Evolutionary conservation across 1,140 invertebrate species (phyloP).

Genomic region (Chionoecetes opilio): DNA sequence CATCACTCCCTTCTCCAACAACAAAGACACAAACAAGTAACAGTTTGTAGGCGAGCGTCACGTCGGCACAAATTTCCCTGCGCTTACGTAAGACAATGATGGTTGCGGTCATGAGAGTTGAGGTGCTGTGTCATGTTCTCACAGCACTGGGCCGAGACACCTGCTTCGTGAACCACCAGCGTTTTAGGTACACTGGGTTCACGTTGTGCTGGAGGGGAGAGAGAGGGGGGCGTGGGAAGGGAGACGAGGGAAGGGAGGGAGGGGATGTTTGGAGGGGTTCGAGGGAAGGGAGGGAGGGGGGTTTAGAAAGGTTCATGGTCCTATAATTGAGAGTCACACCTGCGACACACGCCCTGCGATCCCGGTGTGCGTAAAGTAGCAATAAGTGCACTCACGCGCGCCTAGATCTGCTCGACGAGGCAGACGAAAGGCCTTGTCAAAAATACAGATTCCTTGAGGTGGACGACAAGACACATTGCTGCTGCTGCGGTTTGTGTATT

Average conservation of each 20-base stretch:
- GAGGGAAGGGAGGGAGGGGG: neutral
- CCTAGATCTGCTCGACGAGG: neutral
- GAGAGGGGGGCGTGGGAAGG: neutral
- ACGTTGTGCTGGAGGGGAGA: neutral
- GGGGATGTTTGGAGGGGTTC: neutral
- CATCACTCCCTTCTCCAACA: neutral
- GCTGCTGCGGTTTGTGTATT: no score
- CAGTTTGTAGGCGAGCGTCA: neutral
- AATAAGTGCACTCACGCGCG: neutral
- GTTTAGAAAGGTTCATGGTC: neutral
- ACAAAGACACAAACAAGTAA: neutral
- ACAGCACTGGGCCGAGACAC: neutral
- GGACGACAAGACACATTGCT: no score
- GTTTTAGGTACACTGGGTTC: conserved; percentile 18
- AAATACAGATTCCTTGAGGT: no score
- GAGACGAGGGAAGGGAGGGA: neutral
- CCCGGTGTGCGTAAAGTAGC: neutral
- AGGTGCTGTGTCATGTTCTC: conserved; percentile 18
- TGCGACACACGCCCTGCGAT: neutral
- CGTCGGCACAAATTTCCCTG: neutral
- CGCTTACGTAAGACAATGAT: neutral
- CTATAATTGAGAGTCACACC: neutral
- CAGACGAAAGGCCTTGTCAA: no score
- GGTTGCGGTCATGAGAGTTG: neutral
- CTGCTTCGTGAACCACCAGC: neutral